Conservation (phyloP, 2,113 vertebrate genomes). For the Misgurnus mizolepis region DNA sequence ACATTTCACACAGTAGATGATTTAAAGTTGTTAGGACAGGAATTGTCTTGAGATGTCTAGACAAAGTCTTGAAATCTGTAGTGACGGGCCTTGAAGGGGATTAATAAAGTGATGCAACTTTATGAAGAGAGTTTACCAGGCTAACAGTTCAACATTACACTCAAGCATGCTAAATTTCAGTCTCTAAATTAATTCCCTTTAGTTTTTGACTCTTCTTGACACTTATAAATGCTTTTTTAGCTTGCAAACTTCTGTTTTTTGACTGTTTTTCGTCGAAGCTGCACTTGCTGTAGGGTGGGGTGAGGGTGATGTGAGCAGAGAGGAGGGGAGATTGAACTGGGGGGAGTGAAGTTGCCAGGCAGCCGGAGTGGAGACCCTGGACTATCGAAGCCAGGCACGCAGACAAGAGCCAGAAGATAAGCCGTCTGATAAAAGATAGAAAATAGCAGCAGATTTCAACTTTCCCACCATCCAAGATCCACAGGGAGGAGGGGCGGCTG, state of each 20-base stretch:
- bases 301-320: slow-evolving; percentile 38
- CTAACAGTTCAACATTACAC: too few relatives aligned
- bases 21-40: too few relatives aligned
- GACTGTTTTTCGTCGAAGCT: background rate
- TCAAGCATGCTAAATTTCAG: too few relatives aligned
- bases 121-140: too few relatives aligned
- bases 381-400: slow-evolving; percentile 80
- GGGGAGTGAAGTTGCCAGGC: slow-evolving; percentile 48
- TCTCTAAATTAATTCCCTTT: too few relatives aligned
- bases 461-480: slow-evolving; percentile 87
- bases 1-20: too few relatives aligned
- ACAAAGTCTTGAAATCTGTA: too few relatives aligned
- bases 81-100: too few relatives aligned
- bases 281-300: slow-evolving; percentile 23
- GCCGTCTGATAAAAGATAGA: slow-evolving; percentile 85
- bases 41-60: too few relatives aligned
- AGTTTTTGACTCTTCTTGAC: too few relatives aligned
- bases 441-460: slow-evolving; percentile 97
- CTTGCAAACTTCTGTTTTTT: background rate
- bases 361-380: slow-evolving; percentile 77
- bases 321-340: slow-evolving; percentile 46
- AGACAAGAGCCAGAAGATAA: slow-evolving; percentile 89
- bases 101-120: too few relatives aligned
- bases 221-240: too few relatives aligned
- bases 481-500: slow-evolving; percentile 46